phyloP scores from a whole-genome alignment of 2,888 invertebrate genomes.

The Stenodema calcarata region DNA sequence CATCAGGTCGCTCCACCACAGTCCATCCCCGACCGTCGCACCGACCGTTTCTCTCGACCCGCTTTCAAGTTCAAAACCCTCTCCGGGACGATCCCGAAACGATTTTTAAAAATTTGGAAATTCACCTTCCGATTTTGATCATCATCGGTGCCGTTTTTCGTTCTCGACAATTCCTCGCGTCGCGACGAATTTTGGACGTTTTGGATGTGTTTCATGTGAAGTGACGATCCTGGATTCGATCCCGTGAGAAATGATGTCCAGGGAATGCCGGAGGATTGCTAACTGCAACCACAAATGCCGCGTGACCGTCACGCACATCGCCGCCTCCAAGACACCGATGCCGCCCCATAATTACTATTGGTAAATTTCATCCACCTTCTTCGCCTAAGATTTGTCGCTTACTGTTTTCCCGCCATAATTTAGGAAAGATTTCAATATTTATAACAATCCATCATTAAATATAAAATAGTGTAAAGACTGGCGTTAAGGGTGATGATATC shows the following conservation, averaged over 20 bases:
- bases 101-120: not conserved
- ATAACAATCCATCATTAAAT: no score
- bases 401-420: no score
- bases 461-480: no score
- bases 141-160: not conserved
- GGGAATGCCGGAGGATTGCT: conserved; percentile 43
- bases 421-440: no score
- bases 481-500: no score
- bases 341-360: conserved; percentile 11
- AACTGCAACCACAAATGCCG: conserved; percentile 51
- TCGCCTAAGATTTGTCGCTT: no score
- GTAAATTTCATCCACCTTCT: no score
- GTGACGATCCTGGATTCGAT: not conserved
- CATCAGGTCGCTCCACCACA: not conserved
- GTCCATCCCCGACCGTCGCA: not conserved
- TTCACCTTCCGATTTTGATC: not conserved
- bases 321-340: conserved; percentile 16
- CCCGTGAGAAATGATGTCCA: conserved; percentile 23
- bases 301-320: conserved; percentile 51
- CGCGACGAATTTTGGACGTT: not conserved
- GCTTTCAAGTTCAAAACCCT: not conserved
- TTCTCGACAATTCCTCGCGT: not conserved
- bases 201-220: conserved; percentile 16
- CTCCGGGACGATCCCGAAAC: not conserved
- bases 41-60: not conserved